Percentiles rank a stretch among this genome's conserved stretches.
phyloP scores from a whole-genome alignment of 2,888 invertebrate species.

The Cephus rjabovi region DNA sequence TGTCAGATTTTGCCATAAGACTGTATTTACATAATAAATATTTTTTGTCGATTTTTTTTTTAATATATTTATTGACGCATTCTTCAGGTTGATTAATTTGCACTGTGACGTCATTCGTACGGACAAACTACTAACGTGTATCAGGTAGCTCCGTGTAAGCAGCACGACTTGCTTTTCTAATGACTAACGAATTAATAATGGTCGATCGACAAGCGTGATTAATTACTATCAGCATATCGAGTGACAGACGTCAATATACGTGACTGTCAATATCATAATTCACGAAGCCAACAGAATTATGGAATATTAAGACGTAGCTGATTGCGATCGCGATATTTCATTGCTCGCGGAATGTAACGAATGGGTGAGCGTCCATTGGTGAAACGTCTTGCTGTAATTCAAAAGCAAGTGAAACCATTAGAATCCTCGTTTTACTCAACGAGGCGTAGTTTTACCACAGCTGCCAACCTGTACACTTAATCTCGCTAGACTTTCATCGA shows the following conservation, averaged over 20 bases:
- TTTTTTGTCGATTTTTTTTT: not conserved
- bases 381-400: not conserved
- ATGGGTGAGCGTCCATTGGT: slow-evolving; percentile 4
- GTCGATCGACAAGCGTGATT: slow-evolving; percentile 4
- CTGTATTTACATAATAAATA: not conserved
- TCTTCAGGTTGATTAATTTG: not conserved
- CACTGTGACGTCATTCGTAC: not conserved
- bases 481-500: not conserved
- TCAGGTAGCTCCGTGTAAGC: not conserved
- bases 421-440: not conserved
- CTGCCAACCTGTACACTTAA: not conserved
- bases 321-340: slow-evolving; percentile 38
- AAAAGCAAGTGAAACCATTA: not conserved
- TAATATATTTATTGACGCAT: not conserved
- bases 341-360: slow-evolving; percentile 32
- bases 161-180: slow-evolving; percentile 1
- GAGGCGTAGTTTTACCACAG: not conserved
- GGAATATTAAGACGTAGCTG: slow-evolving; percentile 33
- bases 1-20: not conserved
- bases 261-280: not conserved
- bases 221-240: not conserved
- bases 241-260: not conserved
- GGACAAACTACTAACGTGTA: not conserved
- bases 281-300: not conserved
- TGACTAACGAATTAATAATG: not conserved